Conservation (phyloP, 2,888 invertebrate species). For the Andrena hattorfiana region DNA sequence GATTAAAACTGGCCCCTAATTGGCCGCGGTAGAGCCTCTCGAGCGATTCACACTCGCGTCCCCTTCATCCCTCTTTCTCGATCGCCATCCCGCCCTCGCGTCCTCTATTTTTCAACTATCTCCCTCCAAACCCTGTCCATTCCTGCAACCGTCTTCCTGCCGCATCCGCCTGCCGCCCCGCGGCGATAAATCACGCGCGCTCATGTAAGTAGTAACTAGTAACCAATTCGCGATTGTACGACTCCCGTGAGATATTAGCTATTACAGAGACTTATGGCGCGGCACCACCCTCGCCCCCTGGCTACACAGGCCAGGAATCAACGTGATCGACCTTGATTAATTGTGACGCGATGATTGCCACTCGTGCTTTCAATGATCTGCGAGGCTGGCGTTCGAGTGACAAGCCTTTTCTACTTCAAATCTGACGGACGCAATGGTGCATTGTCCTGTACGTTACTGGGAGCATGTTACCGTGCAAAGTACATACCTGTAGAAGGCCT, state of each 20-base stretch:
- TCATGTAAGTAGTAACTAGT: conserved; percentile 82
- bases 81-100: conserved; percentile 35
- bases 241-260: conserved; percentile 83
- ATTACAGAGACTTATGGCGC: conserved; percentile 81
- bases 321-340: conserved; percentile 75
- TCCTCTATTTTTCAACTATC: conserved; percentile 57
- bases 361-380: conserved; percentile 60
- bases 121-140: conserved; percentile 30
- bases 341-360: conserved; percentile 65
- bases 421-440: not conserved
- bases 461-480: too few species aligned
- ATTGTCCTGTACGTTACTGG: too few species aligned
- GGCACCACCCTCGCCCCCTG: conserved; percentile 62
- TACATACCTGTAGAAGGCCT: not conserved
- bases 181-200: conserved; percentile 81
- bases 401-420: not conserved
- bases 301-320: conserved; percentile 62
- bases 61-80: conserved; percentile 54
- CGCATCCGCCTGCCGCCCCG: conserved; percentile 57
- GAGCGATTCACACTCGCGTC: conserved; percentile 71
- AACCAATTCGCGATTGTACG: conserved; percentile 83
- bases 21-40: conserved; percentile 74
- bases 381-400: not conserved
- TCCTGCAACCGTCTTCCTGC: conserved; percentile 49
- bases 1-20: conserved; percentile 83